phyloP scores from a whole-genome alignment of 2,888 invertebrate genomes.

The Aporophyla lueneburgensis region DNA sequence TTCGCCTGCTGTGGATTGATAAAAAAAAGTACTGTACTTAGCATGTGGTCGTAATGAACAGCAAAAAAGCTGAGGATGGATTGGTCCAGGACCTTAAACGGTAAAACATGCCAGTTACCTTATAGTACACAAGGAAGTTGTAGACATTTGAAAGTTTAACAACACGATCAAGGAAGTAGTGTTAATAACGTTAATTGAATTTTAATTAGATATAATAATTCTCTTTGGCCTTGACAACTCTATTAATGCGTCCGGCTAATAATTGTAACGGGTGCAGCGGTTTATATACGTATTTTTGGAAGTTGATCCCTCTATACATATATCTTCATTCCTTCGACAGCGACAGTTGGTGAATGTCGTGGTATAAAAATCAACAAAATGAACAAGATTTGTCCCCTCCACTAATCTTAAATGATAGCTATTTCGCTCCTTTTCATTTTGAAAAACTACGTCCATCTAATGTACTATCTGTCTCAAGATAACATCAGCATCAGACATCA shows the following conservation, averaged over 20 bases:
- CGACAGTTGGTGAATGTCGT: not conserved
- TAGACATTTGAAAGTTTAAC: slow-evolving; percentile 35
- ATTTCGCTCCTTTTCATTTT: not conserved
- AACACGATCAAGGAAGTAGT: slow-evolving; percentile 38
- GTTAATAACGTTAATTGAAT: slow-evolving; percentile 49
- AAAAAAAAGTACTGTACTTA: not conserved
- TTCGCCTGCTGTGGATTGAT: too few relatives aligned
- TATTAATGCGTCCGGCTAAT: slow-evolving; percentile 27
- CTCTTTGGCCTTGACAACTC: slow-evolving; percentile 41
- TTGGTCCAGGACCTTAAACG: not conserved
- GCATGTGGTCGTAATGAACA: not conserved
- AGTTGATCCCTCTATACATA: not conserved
- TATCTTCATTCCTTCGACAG: not conserved
- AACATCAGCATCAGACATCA: not conserved
- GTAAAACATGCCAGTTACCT: too few relatives aligned
- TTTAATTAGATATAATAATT: slow-evolving; percentile 41
- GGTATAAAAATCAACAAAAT: not conserved
- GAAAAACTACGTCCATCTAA: not conserved
- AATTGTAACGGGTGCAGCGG: not conserved
- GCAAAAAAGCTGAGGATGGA: not conserved
- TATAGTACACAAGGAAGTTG: slow-evolving; percentile 30
- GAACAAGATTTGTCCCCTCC: not conserved
- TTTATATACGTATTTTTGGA: too few relatives aligned
- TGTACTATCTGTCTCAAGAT: not conserved
- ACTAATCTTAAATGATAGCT: not conserved